These are phyloP conservation scores for Tachina fera DNA, from an alignment of 2,888 invertebrate species.

Conservation along the genomic window DNA sequence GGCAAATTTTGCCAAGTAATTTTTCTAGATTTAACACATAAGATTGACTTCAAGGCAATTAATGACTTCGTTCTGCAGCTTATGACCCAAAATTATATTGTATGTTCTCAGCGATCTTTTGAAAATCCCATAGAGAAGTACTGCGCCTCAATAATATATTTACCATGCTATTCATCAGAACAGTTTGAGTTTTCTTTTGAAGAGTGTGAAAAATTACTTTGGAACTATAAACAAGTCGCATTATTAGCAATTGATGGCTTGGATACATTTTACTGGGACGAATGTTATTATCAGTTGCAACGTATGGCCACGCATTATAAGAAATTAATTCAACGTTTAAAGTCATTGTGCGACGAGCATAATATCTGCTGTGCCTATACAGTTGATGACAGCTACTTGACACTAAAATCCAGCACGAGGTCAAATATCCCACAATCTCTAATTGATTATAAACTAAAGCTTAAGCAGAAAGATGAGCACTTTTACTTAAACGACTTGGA, in stretches of 20 bases:
- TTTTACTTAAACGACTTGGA: constrained; percentile 53
- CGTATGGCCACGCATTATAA: constrained; percentile 75
- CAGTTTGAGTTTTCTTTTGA: constrained; percentile 75
- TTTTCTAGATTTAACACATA: constrained; percentile 84
- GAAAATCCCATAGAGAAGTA: constrained; percentile 65
- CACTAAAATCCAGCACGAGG: constrained; percentile 29
- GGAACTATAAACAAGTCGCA: constrained; percentile 81
- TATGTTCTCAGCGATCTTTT: constrained; percentile 20
- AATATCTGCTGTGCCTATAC: constrained; percentile 75
- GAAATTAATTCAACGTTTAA: constrained; percentile 72
- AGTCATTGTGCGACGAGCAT: constrained; percentile 73
- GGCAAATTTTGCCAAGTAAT: constrained; percentile 83
- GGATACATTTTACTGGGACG: constrained; percentile 84
- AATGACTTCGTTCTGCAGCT: background rate
- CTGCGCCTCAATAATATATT: constrained; percentile 72
- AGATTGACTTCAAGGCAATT: constrained; percentile 78
- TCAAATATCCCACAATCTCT: constrained; percentile 24
- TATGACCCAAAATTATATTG: background rate
- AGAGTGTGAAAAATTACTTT: constrained; percentile 80
- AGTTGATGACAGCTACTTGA: constrained; percentile 73
- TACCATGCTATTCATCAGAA: constrained; percentile 74
- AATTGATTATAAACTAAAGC: constrained; percentile 70
- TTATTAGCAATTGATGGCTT: constrained; percentile 84
- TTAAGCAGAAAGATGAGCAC: constrained; percentile 29
- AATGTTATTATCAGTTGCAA: constrained; percentile 71